These are phyloP conservation scores for Amblyornis subalaris DNA, from an alignment of 2,113 vertebrate species.

Conservation along the genomic window DNA sequence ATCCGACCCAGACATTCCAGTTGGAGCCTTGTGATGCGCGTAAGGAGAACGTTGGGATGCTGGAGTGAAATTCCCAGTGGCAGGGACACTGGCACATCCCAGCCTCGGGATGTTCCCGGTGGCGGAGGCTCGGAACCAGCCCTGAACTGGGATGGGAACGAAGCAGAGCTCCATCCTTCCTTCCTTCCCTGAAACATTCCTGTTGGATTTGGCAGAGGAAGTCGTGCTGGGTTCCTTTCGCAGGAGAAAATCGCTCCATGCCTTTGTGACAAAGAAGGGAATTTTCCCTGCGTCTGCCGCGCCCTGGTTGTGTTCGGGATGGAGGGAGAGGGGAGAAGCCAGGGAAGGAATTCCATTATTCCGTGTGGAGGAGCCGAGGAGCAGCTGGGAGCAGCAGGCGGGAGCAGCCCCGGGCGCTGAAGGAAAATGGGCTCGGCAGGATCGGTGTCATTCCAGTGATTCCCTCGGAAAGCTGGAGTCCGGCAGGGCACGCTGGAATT, in stretches of 20 bases:
- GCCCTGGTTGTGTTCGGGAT: background rate
- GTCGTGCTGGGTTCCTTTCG: no score
- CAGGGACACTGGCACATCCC: background rate
- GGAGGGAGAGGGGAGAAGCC: background rate
- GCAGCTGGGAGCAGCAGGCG: background rate
- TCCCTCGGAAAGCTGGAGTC: background rate
- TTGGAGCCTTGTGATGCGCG: background rate
- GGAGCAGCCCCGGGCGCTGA: background rate
- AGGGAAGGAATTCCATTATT: background rate
- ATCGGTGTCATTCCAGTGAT: accelerated
- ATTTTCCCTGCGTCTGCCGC: no score
- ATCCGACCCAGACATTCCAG: background rate
- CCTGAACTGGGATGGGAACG: background rate
- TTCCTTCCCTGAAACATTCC: background rate
- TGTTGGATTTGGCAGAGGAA: background rate
- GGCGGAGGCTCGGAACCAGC: background rate
- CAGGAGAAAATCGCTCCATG: background rate
- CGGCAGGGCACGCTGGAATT: accelerated
- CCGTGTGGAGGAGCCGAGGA: background rate
- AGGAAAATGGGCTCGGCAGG: background rate
- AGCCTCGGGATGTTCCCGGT: background rate
- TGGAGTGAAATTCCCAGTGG: background rate
- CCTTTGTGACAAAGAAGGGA: background rate
- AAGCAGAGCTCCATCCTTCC: background rate
- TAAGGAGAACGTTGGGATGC: background rate